Conservation (phyloP, 2,113 vertebrate genomes). For the Pituophis catenifer region DNA sequence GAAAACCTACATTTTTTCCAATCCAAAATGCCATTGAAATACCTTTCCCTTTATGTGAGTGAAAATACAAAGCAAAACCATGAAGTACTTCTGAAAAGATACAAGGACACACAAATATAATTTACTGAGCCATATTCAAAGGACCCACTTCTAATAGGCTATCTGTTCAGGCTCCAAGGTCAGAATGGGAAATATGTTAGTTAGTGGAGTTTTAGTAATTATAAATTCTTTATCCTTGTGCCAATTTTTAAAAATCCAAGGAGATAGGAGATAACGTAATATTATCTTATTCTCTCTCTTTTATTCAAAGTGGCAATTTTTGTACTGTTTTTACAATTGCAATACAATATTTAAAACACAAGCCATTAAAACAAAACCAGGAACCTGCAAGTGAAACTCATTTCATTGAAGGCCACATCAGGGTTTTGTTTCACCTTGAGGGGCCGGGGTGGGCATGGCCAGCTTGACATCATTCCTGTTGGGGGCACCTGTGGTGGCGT, state of each 20-base stretch:
- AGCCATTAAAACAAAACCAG: not conserved
- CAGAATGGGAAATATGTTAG: not conserved
- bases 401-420: no score
- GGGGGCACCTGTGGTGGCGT: no score
- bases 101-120: not conserved
- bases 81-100: not conserved
- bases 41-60: not conserved
- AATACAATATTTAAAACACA: not conserved
- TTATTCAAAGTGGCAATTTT: not conserved
- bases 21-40: not conserved
- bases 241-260: not conserved
- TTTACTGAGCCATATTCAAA: not conserved
- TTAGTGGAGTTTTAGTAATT: not conserved
- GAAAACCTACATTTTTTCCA: not conserved
- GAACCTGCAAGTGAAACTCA: not conserved
- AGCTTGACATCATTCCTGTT: no score
- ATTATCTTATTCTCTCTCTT: not conserved
- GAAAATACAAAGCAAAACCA: not conserved
- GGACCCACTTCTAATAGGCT: not conserved
- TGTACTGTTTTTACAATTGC: not conserved
- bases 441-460: no score
- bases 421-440: no score
- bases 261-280: not conserved
- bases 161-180: not conserved
- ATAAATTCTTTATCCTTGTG: not conserved